phyloP scores from a whole-genome alignment of 2,888 invertebrate species.

The Tenthredo livida region DNA sequence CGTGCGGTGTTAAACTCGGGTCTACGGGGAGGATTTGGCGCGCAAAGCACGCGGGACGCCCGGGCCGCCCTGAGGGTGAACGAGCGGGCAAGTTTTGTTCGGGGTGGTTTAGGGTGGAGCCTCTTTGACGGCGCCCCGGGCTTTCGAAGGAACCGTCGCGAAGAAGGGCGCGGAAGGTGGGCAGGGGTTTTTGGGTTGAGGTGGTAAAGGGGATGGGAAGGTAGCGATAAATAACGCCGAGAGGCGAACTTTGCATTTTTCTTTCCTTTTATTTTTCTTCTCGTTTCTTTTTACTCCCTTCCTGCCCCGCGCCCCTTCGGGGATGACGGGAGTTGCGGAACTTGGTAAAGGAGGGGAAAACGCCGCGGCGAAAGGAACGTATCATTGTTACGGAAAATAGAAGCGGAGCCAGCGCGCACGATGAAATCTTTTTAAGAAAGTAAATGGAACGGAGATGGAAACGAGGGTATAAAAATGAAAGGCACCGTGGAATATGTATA shows the following conservation, averaged over 20 bases:
- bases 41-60: conserved; percentile 36
- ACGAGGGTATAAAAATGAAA: conserved; percentile 67
- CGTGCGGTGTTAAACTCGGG: conserved; percentile 59
- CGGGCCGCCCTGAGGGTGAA: conserved; percentile 25
- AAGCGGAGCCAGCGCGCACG: conserved; percentile 58
- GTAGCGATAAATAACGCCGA: conserved; percentile 66
- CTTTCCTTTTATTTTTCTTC: background rate
- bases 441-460: conserved; percentile 69
- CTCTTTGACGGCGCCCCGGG: conserved; percentile 49
- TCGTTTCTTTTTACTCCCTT: conserved; percentile 54
- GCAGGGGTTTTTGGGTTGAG: conserved; percentile 54
- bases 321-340: conserved; percentile 56
- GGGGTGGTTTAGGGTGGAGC: conserved; percentile 50
- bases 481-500: conserved; percentile 55
- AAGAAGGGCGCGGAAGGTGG: background rate
- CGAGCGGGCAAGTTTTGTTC: conserved; percentile 36
- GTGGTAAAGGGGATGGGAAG: conserved; percentile 56
- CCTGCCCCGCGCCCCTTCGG: background rate
- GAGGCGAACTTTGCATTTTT: conserved; percentile 66
- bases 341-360: conserved; percentile 28
- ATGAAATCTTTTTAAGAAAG: conserved; percentile 68
- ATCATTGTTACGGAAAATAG: conserved; percentile 68
- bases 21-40: conserved; percentile 64
- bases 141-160: conserved; percentile 39
- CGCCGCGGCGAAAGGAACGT: conserved; percentile 43